A percentile compares a stretch with the other conserved stretches of the same genome.
Conservation (phyloP, 1,140 invertebrate genomes). For the Zaprionus vittiger region DNA sequence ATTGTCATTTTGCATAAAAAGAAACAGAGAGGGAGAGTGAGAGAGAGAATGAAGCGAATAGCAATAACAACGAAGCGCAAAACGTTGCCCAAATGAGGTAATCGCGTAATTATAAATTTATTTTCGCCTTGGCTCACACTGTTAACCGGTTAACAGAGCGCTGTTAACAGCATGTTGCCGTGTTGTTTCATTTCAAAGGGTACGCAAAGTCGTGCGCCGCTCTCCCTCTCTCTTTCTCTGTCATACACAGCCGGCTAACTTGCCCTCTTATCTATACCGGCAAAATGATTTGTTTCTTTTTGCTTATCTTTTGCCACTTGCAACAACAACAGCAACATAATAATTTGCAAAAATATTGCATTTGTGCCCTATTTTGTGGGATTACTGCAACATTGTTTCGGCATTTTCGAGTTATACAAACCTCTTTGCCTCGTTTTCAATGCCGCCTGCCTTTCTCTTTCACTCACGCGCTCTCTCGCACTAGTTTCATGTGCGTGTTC, state of each 20-base stretch:
- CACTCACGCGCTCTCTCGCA: constrained; percentile 2
- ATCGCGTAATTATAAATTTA: constrained; percentile 83
- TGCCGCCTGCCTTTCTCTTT: constrained; percentile 46
- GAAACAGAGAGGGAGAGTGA: constrained; percentile 36
- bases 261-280: constrained; percentile 71
- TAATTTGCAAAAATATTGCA: constrained; percentile 12
- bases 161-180: constrained; percentile 54
- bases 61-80: constrained; percentile 58
- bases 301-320: constrained; percentile 51
- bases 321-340: constrained; percentile 14
- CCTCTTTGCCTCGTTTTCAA: constrained; percentile 50
- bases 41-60: constrained; percentile 27
- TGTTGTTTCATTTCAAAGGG: constrained; percentile 34
- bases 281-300: constrained; percentile 41
- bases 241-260: constrained; percentile 55
- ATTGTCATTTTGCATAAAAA: constrained; percentile 56
- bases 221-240: constrained; percentile 25
- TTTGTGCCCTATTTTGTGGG: constrained; percentile 1
- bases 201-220: not conserved
- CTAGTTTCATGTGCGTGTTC: constrained; percentile 9
- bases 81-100: constrained; percentile 81
- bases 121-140: constrained; percentile 50
- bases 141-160: constrained; percentile 38
- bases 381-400: constrained; percentile 15
- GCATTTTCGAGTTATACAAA: constrained; percentile 53